Percentiles rank a stretch among this genome's conserved stretches.
These are phyloP conservation scores for Brachyhypopomus gauderio DNA, from an alignment of 2,113 vertebrate genomes.

Conservation along the genomic window DNA sequence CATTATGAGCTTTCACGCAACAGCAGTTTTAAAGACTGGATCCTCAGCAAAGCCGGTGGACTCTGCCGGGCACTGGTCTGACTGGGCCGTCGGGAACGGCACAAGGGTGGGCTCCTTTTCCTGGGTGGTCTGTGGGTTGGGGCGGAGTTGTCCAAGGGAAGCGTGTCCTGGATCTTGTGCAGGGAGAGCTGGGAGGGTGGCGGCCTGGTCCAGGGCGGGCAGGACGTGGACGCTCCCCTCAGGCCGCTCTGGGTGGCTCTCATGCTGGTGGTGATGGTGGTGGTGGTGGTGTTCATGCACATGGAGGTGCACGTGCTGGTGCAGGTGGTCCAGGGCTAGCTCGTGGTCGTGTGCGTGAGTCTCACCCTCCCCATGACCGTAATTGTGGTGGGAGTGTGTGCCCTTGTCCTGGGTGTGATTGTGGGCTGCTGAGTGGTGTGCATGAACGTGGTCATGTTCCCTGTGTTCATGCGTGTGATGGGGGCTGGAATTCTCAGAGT, in stretches of 20 bases:
- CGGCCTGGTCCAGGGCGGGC: conserved; percentile 55
- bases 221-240: conserved; percentile 59
- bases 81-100: conserved; percentile 59
- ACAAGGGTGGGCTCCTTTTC: conserved; percentile 59
- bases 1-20: conserved; percentile 1
- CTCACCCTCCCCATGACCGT: conserved; percentile 58
- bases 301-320: conserved; percentile 71
- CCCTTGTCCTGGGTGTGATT: conserved; percentile 60
- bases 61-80: conserved; percentile 55
- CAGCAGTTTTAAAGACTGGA: conserved; percentile 58
- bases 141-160: conserved; percentile 55
- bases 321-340: conserved; percentile 70
- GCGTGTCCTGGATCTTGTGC: conserved; percentile 21
- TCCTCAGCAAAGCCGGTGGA: conserved; percentile 60
- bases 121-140: conserved; percentile 64
- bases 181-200: conserved; percentile 56
- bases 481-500: conserved; percentile 60
- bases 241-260: conserved; percentile 12
- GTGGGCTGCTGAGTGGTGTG: conserved; percentile 67
- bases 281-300: conserved; percentile 76
- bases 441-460: conserved; percentile 66
- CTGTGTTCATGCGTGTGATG: conserved; percentile 58
- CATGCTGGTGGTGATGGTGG: conserved; percentile 62
- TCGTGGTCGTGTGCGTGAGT: conserved; percentile 75
- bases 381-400: conserved; percentile 66